phyloP scores from a whole-genome alignment of 2,888 invertebrate genomes.

The Meiosimyza decipiens region DNA sequence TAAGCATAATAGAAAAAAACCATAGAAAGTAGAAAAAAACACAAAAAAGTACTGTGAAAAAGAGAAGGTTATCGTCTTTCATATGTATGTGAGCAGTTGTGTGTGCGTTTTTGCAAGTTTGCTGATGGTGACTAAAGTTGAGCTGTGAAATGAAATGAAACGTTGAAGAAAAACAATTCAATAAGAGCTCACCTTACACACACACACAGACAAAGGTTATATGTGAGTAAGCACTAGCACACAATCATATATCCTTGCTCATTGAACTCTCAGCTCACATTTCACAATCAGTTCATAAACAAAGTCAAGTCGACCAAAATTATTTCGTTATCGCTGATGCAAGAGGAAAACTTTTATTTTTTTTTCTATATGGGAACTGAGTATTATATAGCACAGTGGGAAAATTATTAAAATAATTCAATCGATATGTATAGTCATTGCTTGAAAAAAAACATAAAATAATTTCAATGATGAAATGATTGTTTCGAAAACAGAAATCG shows the following conservation, averaged over 20 bases:
- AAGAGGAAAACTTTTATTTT: not conserved
- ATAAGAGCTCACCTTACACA: conserved; percentile 26
- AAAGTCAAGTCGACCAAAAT: conserved; percentile 29
- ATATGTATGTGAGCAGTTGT: not conserved
- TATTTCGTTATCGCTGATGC: conserved; percentile 23
- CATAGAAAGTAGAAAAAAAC: not conserved
- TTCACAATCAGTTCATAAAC: conserved; percentile 35
- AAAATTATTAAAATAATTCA: no score
- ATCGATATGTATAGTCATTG: no score
- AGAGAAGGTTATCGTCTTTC: not conserved
- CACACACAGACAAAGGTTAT: not conserved
- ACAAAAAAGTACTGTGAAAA: not conserved
- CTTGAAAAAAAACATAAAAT: no score
- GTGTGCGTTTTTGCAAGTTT: not conserved
- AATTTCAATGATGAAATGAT: no score
- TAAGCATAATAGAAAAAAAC: not conserved
- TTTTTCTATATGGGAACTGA: not conserved
- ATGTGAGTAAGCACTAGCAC: not conserved
- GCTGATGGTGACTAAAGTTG: not conserved
- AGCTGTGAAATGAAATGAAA: conserved; percentile 32
- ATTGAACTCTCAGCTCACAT: conserved; percentile 17
- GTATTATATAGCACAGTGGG: not conserved
- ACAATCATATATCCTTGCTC: not conserved
- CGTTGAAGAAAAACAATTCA: conserved; percentile 32
- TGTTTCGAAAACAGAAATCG: no score